Evolutionary conservation across 2,888 invertebrate genomes (phyloP).

Genomic region (Micropterix aruncella): DNA sequence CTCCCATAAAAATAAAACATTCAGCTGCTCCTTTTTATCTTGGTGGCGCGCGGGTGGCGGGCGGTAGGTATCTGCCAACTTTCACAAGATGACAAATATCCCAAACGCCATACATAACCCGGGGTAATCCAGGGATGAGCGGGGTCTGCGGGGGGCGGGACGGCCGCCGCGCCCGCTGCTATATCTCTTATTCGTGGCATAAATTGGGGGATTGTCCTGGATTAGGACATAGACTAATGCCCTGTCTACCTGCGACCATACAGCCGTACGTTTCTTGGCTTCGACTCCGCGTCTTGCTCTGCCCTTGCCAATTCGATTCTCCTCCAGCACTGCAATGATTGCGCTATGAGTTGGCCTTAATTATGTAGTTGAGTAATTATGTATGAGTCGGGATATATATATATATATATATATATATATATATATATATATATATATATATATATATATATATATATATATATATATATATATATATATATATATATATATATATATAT

Average conservation of each 20-base stretch:
- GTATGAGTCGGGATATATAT: no score
- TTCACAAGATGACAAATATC: neutral
- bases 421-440: no score
- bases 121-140: neutral
- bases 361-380: no score
- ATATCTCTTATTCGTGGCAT: slow-evolving; percentile 9
- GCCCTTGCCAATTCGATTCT: neutral
- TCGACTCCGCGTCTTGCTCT: neutral
- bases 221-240: slow-evolving; percentile 10
- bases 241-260: slow-evolving; percentile 2
- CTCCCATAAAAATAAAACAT: no score
- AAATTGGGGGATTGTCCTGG: slow-evolving; percentile 12
- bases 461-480: no score
- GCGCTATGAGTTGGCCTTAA: no score
- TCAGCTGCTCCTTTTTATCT: no score
- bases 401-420: no score
- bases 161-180: neutral
- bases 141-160: neutral
- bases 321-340: no score
- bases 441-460: no score
- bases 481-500: no score
- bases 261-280: neutral
- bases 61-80: neutral
- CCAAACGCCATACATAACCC: neutral
- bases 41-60: no score